Base-by-base conservation (phyloP, 2,888 invertebrate species). In the Drosophila eohydei region DNA sequence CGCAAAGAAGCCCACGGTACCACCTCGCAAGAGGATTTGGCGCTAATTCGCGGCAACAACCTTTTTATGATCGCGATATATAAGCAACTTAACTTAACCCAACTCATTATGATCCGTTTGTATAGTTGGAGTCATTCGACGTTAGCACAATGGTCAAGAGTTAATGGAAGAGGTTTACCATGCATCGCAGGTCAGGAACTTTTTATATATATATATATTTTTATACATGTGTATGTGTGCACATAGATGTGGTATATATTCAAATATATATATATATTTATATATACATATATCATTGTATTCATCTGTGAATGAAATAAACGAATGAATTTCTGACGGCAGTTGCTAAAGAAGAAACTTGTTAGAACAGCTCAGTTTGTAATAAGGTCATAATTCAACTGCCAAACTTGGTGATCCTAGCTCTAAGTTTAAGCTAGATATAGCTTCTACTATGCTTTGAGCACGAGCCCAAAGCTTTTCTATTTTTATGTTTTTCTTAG, bases 151-250 rank as follows among this genome's bases (percentile, higher is more conserved):
- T n/a, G n/a, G n/a, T n/a, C n/a, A n/a, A n/a, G n/a, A n/a, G n/a
- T n/a, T n/a, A n/a, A n/a, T n/a, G n/a, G 5, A 14, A 14, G 14
- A 14, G 38, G 38, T 2, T 30, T 30, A 4, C 30, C 30, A 30
- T 6, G 30, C 5, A 21, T 5, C 43, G 11, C 4, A 14, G 3
- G 0, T 4, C 30, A 48, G 14, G 8, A 30, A n/a, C 30, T 32
- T 48, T 30, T n/a, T 30, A 48, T 48, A 48, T 50, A 32, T 30
- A 48, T 50, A 32, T 30, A n/a, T 48, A n/a, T 30, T n/a, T 48
- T 30, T 14, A n/a, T n/a, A 48, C 21, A 21, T 32, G 11, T 50
- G 8, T 16, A 30, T 30, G 48, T 16, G 16, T 48, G 1, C 16
- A 8, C 28, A 14, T 46, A 14, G 7, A 16, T 16, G n/a, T 30